Conservation (phyloP, 2,113 vertebrate species). For the Onychostoma macrolepis region DNA sequence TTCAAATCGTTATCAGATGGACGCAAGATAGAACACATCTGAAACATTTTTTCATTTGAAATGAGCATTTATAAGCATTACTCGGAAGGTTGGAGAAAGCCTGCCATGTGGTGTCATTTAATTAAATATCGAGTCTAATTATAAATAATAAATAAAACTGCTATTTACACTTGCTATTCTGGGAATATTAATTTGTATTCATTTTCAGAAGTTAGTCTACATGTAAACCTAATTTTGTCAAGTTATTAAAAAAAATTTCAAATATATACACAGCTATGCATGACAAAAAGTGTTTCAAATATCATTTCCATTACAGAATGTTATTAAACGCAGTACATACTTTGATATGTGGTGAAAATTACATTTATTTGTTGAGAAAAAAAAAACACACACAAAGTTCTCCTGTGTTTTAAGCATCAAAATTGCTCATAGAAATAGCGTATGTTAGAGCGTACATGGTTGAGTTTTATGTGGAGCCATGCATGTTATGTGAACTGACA, state of each 20-base stretch:
- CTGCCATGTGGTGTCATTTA: neutral
- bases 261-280: neutral
- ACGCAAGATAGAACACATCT: neutral
- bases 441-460: neutral
- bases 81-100: neutral
- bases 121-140: neutral
- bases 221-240: neutral
- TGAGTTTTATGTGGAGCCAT: neutral
- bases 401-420: neutral
- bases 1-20: neutral
- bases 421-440: neutral
- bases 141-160: neutral
- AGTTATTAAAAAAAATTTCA: neutral
- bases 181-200: neutral
- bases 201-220: neutral
- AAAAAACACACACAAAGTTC: neutral
- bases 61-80: neutral
- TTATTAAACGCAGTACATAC: neutral
- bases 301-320: neutral
- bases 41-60: neutral
- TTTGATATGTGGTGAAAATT: neutral
- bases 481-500: slow-evolving; percentile 16
- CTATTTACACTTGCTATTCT: neutral
- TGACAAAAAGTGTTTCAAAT: neutral
- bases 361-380: neutral